These are phyloP conservation scores for Melopsittacus undulatus DNA, from an alignment of 2,797 vertebrate species.

Conservation along the genomic window DNA sequence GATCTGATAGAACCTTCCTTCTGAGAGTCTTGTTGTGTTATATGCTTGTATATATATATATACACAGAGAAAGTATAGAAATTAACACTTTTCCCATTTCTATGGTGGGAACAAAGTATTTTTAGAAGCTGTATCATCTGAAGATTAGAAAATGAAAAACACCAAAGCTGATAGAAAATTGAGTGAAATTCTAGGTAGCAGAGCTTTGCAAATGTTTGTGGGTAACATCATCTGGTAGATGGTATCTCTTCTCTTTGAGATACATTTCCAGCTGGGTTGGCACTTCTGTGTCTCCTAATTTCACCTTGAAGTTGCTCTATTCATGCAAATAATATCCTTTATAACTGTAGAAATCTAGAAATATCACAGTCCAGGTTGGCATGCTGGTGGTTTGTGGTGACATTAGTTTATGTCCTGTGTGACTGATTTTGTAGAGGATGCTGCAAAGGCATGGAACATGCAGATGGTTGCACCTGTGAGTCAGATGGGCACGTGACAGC, in stretches of 20 bases:
- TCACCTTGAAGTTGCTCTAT: neutral
- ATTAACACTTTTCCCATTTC: neutral
- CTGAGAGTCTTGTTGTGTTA: neutral
- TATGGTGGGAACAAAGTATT: neutral
- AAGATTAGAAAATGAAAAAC: neutral
- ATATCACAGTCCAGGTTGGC: neutral
- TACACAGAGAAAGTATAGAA: neutral
- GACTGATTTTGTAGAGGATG: neutral
- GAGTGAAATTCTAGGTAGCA: neutral
- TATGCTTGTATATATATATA: neutral
- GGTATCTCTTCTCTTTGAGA: neutral
- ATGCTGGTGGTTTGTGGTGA: neutral
- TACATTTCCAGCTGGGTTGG: neutral
- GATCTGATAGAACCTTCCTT: neutral
- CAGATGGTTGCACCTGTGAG: neutral
- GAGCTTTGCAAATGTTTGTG: neutral
- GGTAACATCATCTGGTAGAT: neutral
- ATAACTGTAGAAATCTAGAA: neutral
- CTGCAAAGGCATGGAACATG: neutral
- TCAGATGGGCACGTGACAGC: neutral
- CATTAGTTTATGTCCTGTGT: neutral
- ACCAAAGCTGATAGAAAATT: neutral
- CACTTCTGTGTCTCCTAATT: neutral
- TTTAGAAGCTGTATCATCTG: neutral
- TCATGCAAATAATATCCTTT: neutral